Evolutionary conservation across 2,888 invertebrate genomes (phyloP).

Genomic region (Andrena chrysosceles): DNA sequence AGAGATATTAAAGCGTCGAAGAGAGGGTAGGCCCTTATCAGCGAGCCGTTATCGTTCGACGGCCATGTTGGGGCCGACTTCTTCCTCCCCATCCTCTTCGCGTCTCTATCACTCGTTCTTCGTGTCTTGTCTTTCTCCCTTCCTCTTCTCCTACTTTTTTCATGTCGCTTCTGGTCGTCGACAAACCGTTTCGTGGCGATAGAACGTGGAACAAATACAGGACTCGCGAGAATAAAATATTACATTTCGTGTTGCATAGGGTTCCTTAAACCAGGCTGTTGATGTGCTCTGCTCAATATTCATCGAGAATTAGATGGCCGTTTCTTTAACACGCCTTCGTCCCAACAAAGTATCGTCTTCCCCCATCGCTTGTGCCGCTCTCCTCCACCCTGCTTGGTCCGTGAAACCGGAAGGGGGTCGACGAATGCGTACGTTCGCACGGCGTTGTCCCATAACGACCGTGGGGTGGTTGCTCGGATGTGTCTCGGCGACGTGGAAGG

Average conservation of each 20-base stretch:
- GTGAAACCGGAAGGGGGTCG: constrained; percentile 62
- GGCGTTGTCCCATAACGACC: constrained; percentile 70
- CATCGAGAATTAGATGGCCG: neutral
- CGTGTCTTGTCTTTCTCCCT: constrained; percentile 9
- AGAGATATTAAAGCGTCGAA: constrained; percentile 75
- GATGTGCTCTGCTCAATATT: neutral
- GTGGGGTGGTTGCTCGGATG: constrained; percentile 65
- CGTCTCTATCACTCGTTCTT: constrained; percentile 21
- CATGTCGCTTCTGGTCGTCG: neutral
- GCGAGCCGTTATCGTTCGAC: constrained; percentile 79
- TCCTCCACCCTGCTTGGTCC: constrained; percentile 30
- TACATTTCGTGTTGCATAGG: no score
- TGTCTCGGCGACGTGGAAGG: constrained; percentile 37
- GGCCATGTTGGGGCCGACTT: constrained; percentile 71
- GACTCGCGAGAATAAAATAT: no score
- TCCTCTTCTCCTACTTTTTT: neutral
- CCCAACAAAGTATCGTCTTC: neutral
- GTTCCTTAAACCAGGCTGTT: no score
- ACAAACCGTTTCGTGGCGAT: neutral
- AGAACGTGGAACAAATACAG: neutral
- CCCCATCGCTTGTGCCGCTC: neutral
- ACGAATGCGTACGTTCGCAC: constrained; percentile 72
- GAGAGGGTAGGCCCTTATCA: constrained; percentile 79
- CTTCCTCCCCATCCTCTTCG: constrained; percentile 32
- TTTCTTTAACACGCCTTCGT: neutral